Evolutionary conservation across 2,888 invertebrate species (phyloP).

Genomic region (Eugnorisma glareosa): DNA sequence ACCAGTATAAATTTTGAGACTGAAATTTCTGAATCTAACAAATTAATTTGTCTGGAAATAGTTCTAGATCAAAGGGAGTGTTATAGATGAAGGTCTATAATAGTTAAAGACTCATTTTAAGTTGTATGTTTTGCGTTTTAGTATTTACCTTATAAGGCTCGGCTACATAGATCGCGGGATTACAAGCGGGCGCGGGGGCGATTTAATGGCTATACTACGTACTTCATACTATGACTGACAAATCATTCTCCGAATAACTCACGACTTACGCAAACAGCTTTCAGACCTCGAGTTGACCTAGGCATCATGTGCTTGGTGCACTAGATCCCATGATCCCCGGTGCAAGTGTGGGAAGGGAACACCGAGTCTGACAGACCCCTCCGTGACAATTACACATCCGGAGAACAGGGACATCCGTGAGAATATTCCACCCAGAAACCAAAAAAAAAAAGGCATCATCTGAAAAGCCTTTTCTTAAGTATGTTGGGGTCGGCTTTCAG

Average conservation of each 20-base stretch:
- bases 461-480: background rate
- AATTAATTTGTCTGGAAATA: background rate
- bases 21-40: background rate
- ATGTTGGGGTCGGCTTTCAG: too few relatives aligned
- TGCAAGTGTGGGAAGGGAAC: too few relatives aligned
- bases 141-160: slow-evolving; percentile 2
- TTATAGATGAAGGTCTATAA: background rate
- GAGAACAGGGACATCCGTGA: too few relatives aligned
- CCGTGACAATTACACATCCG: too few relatives aligned
- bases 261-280: background rate
- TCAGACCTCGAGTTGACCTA: background rate
- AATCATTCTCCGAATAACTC: background rate
- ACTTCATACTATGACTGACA: too few relatives aligned
- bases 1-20: background rate
- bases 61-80: background rate
- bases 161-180: background rate
- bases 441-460: too few relatives aligned
- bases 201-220: too few relatives aligned
- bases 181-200: background rate
- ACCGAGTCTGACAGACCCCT: too few relatives aligned
- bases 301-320: background rate
- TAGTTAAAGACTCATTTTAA: background rate
- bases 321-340: too few relatives aligned
- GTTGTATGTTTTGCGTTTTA: slow-evolving; percentile 1
- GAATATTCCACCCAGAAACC: too few relatives aligned